Conservation (phyloP, 1,140 invertebrate genomes). For the Aradophagus sp. region DNA sequence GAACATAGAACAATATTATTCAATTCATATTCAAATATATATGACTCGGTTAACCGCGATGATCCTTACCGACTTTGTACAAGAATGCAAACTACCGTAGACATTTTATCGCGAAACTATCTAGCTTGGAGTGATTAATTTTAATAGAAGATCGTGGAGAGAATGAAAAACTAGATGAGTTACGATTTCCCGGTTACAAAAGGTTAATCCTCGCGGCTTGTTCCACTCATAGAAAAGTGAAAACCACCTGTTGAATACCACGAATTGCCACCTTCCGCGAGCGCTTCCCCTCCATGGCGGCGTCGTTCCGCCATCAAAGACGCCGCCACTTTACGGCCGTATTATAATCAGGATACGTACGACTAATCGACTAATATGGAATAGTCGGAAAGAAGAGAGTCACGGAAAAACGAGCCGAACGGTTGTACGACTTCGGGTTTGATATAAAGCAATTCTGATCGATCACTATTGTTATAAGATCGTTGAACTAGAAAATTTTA, state of each 20-base stretch:
- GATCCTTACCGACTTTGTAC: too few relatives aligned
- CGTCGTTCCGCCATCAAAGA: constrained; percentile 49
- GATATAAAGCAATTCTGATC: constrained; percentile 51
- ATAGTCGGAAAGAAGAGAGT: constrained; percentile 30
- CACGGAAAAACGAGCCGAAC: constrained; percentile 36
- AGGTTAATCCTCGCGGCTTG: constrained; percentile 40
- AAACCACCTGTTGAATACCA: constrained; percentile 50
- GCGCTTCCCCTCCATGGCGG: constrained; percentile 32
- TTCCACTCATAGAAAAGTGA: constrained; percentile 40
- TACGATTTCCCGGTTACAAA: constrained; percentile 38
- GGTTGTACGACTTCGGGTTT: constrained; percentile 41
- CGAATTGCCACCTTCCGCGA: constrained; percentile 32
- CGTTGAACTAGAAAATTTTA: constrained; percentile 55
- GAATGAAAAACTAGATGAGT: constrained; percentile 12
- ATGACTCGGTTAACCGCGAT: too few relatives aligned
- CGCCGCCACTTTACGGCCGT: constrained; percentile 57
- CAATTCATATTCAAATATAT: too few relatives aligned
- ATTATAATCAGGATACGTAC: constrained; percentile 57
- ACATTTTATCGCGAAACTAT: too few relatives aligned
- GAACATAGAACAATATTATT: too few relatives aligned
- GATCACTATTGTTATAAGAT: constrained; percentile 55
- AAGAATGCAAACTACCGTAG: too few relatives aligned
- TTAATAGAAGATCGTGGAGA: too few relatives aligned
- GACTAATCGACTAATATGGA: constrained; percentile 57
- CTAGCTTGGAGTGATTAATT: too few relatives aligned